Evolutionary conservation across 2,113 vertebrate species (phyloP), one percentile per base, ranked within the genome.

Genomic region (Xiphophorus hellerii): DNA sequence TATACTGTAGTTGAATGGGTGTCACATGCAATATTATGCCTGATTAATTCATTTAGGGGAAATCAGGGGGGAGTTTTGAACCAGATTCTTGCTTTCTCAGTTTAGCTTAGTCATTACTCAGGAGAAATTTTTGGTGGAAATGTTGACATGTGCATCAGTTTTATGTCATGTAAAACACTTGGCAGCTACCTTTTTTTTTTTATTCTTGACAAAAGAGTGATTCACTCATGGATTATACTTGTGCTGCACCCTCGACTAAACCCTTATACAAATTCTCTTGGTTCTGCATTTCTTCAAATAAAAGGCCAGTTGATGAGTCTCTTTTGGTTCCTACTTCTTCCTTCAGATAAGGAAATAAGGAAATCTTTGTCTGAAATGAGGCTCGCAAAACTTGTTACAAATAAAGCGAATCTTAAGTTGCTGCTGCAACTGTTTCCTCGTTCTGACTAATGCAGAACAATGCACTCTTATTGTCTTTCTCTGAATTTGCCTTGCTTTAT

Each of bases 281-380:
- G 28, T 10, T 66, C 48, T 54, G 17, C 17, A 17, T 54, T 22
- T 54, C 22, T 58, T 25, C 1, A 69, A 6, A 15, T 9, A 0
- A 42, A 58, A 30, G 0, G 31, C n/a, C 27, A 42, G 64, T 70
- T 76, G 76, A 54, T 29, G 28, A 84, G 84, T 85, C 74, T 6
- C 82, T 84, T 71, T 51, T 39, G 25, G 14, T 15, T 61, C 44
- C 85, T 82, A 71, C 78, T 80, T 42, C 0, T 78, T 22, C 61
- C 7, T 22, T 3, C 17, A 6, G 2, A 76, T 35, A 76, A 76
- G 79, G 83, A 87, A 81, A 66, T 79, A 76, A 76, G 79, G 83
- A 87, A 81, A 64, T 79, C 78, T 11, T 5, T 11, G 31, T 35
- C 35, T 30, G 5, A 9, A 25, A 17, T 73, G 12, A 65, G 1